phyloP scores from a whole-genome alignment of 2,113 vertebrate species.

The Perca schrenkii region DNA sequence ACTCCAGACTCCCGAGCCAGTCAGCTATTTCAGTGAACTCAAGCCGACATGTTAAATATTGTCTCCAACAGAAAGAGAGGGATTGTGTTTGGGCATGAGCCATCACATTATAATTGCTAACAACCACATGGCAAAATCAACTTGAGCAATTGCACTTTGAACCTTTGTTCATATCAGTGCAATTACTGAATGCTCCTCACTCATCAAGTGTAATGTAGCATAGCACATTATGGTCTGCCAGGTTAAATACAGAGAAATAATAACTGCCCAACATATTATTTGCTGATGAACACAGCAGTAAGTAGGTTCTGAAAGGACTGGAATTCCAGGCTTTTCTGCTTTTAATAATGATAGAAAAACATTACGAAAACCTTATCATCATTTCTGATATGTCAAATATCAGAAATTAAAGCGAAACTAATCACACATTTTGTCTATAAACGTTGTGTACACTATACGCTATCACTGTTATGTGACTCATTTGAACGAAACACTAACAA shows the following conservation, averaged over 20 bases:
- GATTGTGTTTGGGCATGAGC: conserved; percentile 36
- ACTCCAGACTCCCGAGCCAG: conserved; percentile 35
- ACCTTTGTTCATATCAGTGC: conserved; percentile 44
- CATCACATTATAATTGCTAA: conserved; percentile 60
- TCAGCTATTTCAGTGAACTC: conserved; percentile 46
- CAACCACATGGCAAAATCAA: conserved; percentile 50
- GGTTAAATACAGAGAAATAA: conserved; percentile 48
- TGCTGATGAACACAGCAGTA: conserved; percentile 44
- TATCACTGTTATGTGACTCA: too few relatives aligned
- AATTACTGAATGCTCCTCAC: conserved; percentile 41
- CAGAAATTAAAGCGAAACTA: too few relatives aligned
- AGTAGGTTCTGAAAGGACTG: too few relatives aligned
- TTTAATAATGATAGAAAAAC: too few relatives aligned
- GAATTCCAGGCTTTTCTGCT: too few relatives aligned
- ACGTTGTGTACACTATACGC: too few relatives aligned
- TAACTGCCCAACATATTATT: conserved; percentile 29
- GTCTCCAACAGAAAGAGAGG: conserved; percentile 40
- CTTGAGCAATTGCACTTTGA: conserved; percentile 48
- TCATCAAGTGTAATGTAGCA: conserved; percentile 39
- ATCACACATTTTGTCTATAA: too few relatives aligned
- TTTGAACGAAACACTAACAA: too few relatives aligned
- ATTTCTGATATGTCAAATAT: too few relatives aligned
- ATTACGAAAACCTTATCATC: too few relatives aligned
- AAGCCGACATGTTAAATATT: conserved; percentile 57
- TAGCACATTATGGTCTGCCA: conserved; percentile 22